Base-by-base conservation (phyloP, 1,140 invertebrate species). In the Stegodyphus mimosarum region DNA sequence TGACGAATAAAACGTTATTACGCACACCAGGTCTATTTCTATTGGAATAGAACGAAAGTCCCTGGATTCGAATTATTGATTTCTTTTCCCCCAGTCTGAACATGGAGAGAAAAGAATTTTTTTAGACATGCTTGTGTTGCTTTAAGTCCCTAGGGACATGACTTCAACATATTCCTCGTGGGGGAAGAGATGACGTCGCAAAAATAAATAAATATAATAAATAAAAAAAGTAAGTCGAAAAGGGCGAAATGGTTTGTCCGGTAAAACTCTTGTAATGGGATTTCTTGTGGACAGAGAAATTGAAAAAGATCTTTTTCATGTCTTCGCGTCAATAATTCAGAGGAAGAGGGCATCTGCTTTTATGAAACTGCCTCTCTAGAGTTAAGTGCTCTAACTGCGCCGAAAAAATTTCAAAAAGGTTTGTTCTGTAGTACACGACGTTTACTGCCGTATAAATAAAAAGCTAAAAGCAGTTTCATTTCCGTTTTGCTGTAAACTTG, bases 241-340 rank as follows among this genome's bases (percentile, higher is more conserved):
- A 48, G 51, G 33, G 49, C 33, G 64, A 72, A 83, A 83, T 63
- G 80, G 80, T 74, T 70, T 83, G 79, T 83, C 71, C 71, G 55
- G 80, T 67, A 83, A 83, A 73, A 74, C 55, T 74, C 63, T 53
- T 48, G 80, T 74, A 83, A 83, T 83, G 71, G 80, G 71, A 55
- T 81, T 71, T 74, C 72, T 74, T 73, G 80, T 4, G 71, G 60
- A 67, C 33, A 53, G 71, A 66, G 80, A 83, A 83, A 83, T 83
- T 83, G 80, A 83, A 83, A 83, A 83, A 74, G 71, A 83, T 73
- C 70, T 70, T 74, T 83, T 83, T 83, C 80, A 83, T 83, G 80
- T 83, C 55, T 52, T 52, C 55, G 49, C 71, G 55, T 83, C 80
- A 83, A 83, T 83, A 83, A 83, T 83, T 83, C 80, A 83, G 71